Evolutionary conservation across 2,113 vertebrate species (phyloP).

Genomic region (Aleadryas rufinucha): DNA sequence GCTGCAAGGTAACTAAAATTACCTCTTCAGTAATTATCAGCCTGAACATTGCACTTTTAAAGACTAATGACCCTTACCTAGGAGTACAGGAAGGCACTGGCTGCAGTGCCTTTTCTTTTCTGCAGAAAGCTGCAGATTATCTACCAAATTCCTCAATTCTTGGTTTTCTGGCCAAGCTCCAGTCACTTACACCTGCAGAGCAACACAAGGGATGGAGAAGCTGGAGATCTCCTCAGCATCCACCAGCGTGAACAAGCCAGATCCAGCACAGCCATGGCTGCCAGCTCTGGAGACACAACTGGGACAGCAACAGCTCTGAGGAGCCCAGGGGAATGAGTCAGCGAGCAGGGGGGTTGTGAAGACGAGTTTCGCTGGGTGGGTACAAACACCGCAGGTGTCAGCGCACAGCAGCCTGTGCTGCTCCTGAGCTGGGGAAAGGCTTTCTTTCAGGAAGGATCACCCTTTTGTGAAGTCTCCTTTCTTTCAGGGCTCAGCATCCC

Average conservation of each 20-base stretch:
- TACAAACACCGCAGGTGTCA: not conserved
- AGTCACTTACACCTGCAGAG: not conserved
- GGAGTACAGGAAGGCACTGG: not conserved
- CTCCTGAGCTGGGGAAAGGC: not conserved
- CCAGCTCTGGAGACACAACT: not conserved
- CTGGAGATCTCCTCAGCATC: not conserved
- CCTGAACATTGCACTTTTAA: not conserved
- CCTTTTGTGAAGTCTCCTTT: not conserved
- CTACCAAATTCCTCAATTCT: not conserved
- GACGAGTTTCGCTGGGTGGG: not conserved
- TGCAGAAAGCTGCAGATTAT: not conserved
- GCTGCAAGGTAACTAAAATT: not conserved
- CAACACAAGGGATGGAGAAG: not conserved
- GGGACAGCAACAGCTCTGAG: not conserved
- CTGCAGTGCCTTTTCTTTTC: no score
- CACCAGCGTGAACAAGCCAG: not conserved
- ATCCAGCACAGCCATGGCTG: rapidly evolving
- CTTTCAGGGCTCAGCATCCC: not conserved
- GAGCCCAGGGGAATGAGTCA: not conserved
- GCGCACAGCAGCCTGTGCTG: not conserved
- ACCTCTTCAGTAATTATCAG: not conserved
- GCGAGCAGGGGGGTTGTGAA: not conserved
- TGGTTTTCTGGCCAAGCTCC: not conserved
- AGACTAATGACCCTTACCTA: not conserved
- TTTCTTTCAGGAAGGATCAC: not conserved